phyloP scores from a whole-genome alignment of 2,888 invertebrate genomes.

The Sesia apiformis region DNA sequence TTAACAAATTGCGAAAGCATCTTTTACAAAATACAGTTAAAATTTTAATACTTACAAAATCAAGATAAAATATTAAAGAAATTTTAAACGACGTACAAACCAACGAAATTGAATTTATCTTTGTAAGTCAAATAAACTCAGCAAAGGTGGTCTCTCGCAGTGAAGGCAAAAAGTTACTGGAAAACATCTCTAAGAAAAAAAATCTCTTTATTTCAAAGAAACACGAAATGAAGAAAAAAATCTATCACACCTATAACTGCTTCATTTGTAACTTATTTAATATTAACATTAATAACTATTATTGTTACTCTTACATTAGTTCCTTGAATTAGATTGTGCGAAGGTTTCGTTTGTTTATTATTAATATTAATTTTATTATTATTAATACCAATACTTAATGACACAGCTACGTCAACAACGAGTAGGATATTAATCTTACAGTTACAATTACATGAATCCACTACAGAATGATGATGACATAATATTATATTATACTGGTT shows the following conservation, averaged over 20 bases:
- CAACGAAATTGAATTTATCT: no score
- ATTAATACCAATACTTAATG: conserved; percentile 31
- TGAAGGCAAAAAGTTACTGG: no score
- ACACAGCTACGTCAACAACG: conserved; percentile 61
- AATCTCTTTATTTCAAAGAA: no score
- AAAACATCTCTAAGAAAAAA: no score
- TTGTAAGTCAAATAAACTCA: no score
- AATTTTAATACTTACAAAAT: no score
- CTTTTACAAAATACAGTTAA: no score
- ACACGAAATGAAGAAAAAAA: conserved; percentile 7
- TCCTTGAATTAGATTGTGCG: conserved; percentile 69
- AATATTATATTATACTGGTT: conserved; percentile 34
- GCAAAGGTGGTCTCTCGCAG: no score
- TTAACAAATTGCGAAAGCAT: not conserved
- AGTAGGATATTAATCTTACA: conserved; percentile 29
- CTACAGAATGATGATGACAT: conserved; percentile 44
- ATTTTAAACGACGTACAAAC: no score
- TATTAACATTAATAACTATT: conserved; percentile 35
- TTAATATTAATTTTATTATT: conserved; percentile 35
- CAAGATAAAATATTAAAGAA: no score
- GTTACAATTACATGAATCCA: conserved; percentile 32
- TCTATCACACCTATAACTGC: conserved; percentile 28
- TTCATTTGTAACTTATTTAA: conserved; percentile 35
- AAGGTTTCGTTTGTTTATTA: conserved; percentile 55
- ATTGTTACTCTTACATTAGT: conserved; percentile 59